Evolutionary conservation across 2,888 invertebrate genomes (phyloP), one percentile per base, ranked within the genome.

Genomic region (Anoncus sp.): DNA sequence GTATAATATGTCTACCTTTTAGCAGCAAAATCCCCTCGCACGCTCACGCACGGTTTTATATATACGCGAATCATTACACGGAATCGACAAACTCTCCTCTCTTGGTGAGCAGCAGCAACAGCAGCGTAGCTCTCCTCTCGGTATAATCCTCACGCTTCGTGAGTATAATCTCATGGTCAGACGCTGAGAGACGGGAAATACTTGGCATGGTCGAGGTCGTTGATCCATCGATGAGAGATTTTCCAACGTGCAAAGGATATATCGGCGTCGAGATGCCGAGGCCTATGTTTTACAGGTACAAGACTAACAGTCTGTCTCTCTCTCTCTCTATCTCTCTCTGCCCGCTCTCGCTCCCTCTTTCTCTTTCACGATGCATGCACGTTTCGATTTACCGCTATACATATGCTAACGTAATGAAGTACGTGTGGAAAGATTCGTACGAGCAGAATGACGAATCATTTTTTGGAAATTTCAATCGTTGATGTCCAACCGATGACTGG

Each of bases 141-240:
- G 75, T 75, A 81, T 82, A 80, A 82, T 81, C 81, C 80, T 75
- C 80, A 79, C 72, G 76, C 80, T 78, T 70, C 71, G 71, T 45
- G 63, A 67, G 78, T 78, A 79, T 81, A 80, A 81, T 82, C 71
- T 74, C 79, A 77, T 67, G 74, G 73, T 73, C 59, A 74, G 75
- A 70, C 77, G 60, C 71, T 18, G 51, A 72, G 81, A 83, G 84
- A 80, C 70, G 79, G 75, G 77, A 82, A 73, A 63, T 65, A 74
- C 76, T 73, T 80, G 82, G 80, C 82, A 82, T 83, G 76, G 79
- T 82, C 80, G 86, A 86, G 88, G 88, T 88, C 87, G 84, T 87
- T 88, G 87, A 87, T 88, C 88, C 85, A 87, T 86, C 83, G 85
- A 82, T 85, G 85, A 84, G 83, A 85, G 86, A 86, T 86, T 86